phyloP scores from a whole-genome alignment of 2,113 vertebrate genomes.

The Cromileptes altivelis region DNA sequence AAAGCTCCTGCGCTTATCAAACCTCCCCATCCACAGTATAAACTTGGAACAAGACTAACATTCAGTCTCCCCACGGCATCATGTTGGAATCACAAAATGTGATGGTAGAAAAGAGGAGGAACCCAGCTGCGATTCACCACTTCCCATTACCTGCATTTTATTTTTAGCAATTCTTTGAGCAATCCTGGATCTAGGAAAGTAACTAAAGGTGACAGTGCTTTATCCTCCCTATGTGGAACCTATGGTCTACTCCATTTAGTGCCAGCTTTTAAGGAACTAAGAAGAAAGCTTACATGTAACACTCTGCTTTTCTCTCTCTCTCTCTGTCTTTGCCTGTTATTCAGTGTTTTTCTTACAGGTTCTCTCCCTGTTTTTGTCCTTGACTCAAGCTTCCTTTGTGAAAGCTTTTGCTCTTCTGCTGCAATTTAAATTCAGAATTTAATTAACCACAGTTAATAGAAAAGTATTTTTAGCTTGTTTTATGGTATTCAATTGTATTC shows the following conservation, averaged over 20 bases:
- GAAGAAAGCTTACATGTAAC: not conserved
- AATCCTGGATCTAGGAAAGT: constrained; percentile 19
- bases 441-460: constrained; percentile 40
- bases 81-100: constrained; percentile 48
- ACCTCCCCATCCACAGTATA: constrained; percentile 28
- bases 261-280: constrained; percentile 15
- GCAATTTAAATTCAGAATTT: constrained; percentile 7
- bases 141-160: constrained; percentile 33
- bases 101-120: constrained; percentile 19
- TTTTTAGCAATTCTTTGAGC: constrained; percentile 44
- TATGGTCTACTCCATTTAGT: not conserved
- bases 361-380: not conserved
- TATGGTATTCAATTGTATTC: constrained; percentile 12
- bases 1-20: constrained; percentile 50
- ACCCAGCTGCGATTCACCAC: constrained; percentile 42
- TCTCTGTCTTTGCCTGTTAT: not conserved
- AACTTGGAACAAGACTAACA: constrained; percentile 42
- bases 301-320: not conserved
- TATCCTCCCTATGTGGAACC: not conserved
- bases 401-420: not conserved
- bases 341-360: not conserved
- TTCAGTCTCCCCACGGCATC: constrained; percentile 40
- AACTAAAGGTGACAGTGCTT: constrained; percentile 4
- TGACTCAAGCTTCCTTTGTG: not conserved
- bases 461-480: constrained; percentile 26